Evolutionary conservation across 2,888 invertebrate genomes (phyloP).

Genomic region (Caenorhabditis sp.): DNA sequence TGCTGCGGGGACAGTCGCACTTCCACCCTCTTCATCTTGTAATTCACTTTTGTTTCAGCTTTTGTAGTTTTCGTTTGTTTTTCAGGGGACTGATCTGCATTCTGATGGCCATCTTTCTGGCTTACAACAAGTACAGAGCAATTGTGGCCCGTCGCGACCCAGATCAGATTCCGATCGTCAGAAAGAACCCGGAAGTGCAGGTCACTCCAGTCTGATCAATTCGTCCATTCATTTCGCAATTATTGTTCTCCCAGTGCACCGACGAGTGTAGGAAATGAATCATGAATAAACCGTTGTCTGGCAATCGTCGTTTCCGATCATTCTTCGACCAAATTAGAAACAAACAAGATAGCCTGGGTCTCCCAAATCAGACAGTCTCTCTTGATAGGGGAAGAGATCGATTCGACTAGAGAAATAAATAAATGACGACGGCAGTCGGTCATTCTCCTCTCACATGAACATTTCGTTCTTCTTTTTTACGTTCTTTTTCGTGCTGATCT

Average conservation of each 20-base stretch:
- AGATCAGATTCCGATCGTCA: background rate
- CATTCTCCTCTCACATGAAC: constrained; percentile 26
- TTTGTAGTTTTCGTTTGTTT: too few species aligned
- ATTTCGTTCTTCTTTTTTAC: constrained; percentile 3
- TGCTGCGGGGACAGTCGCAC: constrained; percentile 30
- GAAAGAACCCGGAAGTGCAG: background rate
- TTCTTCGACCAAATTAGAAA: constrained; percentile 15
- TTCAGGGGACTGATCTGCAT: constrained; percentile 9
- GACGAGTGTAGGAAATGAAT: background rate
- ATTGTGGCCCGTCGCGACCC: too few species aligned
- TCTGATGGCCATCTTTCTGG: background rate
- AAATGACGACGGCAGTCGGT: background rate
- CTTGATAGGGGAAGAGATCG: background rate
- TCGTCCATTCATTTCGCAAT: background rate
- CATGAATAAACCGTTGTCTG: background rate
- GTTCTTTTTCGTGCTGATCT: constrained; percentile 7
- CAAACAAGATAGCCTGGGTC: constrained; percentile 17
- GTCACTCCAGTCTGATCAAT: background rate
- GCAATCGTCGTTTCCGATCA: background rate
- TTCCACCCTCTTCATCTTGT: constrained; percentile 11
- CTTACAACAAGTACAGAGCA: too few species aligned
- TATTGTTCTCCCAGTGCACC: background rate
- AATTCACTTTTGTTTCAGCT: background rate
- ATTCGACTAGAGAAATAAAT: constrained; percentile 11
- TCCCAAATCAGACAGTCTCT: background rate